Percentiles rank a stretch among this genome's conserved stretches.
Conservation (phyloP, 2,888 invertebrate genomes). For the Cynaeus angustus region DNA sequence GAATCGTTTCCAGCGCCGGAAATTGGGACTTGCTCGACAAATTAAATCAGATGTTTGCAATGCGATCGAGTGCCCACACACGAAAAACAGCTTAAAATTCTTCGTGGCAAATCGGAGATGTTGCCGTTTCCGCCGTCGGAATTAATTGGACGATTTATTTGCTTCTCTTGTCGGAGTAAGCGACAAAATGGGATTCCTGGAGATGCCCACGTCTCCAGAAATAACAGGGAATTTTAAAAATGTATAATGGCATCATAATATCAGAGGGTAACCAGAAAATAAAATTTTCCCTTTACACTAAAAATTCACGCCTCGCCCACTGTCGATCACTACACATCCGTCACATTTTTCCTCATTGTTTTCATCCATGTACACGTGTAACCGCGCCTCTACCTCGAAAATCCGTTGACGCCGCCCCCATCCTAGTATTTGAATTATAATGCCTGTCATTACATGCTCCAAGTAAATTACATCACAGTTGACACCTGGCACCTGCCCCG, state of each 20-base stretch:
- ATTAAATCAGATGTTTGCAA: constrained; percentile 42
- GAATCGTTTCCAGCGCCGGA: constrained; percentile 27
- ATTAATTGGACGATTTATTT: constrained; percentile 16
- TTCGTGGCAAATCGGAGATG: constrained; percentile 13
- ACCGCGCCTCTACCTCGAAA: constrained; percentile 38
- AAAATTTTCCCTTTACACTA: too few relatives aligned
- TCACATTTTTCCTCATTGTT: constrained; percentile 46
- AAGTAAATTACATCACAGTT: constrained; percentile 53
- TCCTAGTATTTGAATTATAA: constrained; percentile 51
- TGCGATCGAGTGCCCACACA: constrained; percentile 27
- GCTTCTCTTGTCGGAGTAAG: constrained; percentile 3
- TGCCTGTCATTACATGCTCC: constrained; percentile 53
- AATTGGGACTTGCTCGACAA: constrained; percentile 34
- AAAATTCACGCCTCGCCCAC: not conserved
- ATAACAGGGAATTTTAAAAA: constrained; percentile 8
- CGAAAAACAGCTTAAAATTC: constrained; percentile 20
- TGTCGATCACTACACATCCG: constrained; percentile 21
- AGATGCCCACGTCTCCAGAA: not conserved
- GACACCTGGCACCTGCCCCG: constrained; percentile 53
- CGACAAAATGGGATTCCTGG: not conserved
- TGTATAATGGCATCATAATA: not conserved
- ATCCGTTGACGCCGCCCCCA: constrained; percentile 49
- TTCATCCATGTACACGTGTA: constrained; percentile 35
- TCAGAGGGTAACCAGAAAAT: not conserved
- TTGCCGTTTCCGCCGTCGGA: constrained; percentile 14